These are phyloP conservation scores for Bombus turneri DNA, from an alignment of 1,140 invertebrate genomes.

Conservation along the genomic window DNA sequence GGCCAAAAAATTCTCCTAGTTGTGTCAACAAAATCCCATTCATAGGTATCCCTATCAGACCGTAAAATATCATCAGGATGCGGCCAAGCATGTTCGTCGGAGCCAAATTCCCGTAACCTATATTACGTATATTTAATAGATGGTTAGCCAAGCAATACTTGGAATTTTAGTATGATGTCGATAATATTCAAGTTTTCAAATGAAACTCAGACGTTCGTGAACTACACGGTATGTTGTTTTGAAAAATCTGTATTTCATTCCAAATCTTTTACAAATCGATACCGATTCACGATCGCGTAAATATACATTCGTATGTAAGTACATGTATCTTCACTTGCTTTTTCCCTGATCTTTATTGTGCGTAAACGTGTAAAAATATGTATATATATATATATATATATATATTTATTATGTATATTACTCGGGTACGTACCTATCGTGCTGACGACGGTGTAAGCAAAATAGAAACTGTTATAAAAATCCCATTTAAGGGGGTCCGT, in stretches of 20 bases:
- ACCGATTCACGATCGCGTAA: too few relatives aligned
- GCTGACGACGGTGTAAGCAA: conserved; percentile 96
- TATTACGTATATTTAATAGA: neutral
- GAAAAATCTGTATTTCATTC: too few relatives aligned
- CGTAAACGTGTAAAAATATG: too few relatives aligned
- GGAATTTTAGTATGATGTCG: neutral
- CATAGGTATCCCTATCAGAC: conserved; percentile 96
- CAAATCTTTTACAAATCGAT: neutral
- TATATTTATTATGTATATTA: neutral
- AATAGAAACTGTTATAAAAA: conserved; percentile 97
- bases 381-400: neutral
- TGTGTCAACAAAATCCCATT: conserved; percentile 93
- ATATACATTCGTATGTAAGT: neutral
- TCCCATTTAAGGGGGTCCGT: conserved; percentile 89
- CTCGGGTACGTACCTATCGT: conserved; percentile 90
- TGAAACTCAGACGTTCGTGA: neutral
- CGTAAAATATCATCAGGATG: conserved; percentile 96
- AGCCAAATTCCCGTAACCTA: conserved; percentile 94
- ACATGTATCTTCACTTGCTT: too few relatives aligned
- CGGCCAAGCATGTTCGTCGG: conserved; percentile 92
- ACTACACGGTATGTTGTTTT: too few relatives aligned
- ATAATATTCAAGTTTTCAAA: neutral
- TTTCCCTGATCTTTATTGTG: too few relatives aligned
- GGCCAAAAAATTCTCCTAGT: conserved; percentile 91
- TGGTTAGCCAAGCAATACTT: neutral